Conservation (phyloP, 2,888 invertebrate genomes). For the Ectobius pallidus region DNA sequence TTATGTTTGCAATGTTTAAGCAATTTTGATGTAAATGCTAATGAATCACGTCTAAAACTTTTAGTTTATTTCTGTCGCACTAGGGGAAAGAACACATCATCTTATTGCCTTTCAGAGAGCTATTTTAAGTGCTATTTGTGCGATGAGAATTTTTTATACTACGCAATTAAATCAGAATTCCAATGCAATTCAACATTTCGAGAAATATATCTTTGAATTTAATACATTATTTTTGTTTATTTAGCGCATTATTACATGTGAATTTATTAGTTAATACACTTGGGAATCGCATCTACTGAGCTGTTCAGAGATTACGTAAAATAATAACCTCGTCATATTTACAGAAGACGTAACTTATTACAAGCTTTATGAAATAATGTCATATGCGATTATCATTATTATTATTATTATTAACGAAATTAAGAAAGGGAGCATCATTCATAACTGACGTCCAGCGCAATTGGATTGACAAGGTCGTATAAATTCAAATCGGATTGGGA, state of each 20-base stretch:
- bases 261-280: not conserved
- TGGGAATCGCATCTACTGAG: too few relatives aligned
- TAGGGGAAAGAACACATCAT: too few relatives aligned
- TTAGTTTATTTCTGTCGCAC: too few relatives aligned
- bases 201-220: not conserved
- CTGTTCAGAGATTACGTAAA: too few relatives aligned
- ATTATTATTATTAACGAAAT: not conserved
- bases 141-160: too few relatives aligned
- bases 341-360: not conserved
- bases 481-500: constrained; percentile 36
- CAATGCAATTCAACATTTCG: not conserved
- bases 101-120: too few relatives aligned
- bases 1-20: too few relatives aligned
- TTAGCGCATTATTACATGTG: not conserved
- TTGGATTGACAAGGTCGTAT: constrained; percentile 35
- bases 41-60: too few relatives aligned
- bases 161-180: not conserved
- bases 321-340: not conserved
- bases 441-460: constrained; percentile 20
- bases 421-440: not conserved
- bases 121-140: too few relatives aligned
- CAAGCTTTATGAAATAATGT: not conserved
- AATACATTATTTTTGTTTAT: not conserved
- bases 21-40: too few relatives aligned
- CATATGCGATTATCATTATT: not conserved